A percentile compares a stretch with the other conserved stretches of the same genome.
Evolutionary conservation across 2,797 vertebrate species (phyloP).

Genomic region (Tamandua tetradactyla): DNA sequence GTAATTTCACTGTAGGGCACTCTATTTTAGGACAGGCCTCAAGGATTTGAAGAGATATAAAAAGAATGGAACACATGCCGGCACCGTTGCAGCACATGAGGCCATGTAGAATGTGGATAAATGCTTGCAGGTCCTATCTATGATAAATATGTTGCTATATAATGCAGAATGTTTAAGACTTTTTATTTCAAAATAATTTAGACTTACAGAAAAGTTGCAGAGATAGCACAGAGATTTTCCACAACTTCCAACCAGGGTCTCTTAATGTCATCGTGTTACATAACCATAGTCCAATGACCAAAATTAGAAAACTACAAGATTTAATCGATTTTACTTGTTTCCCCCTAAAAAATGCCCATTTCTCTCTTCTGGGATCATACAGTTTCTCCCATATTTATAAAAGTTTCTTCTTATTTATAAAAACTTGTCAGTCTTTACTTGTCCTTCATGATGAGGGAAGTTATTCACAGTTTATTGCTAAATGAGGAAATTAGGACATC

Average conservation of each 20-base stretch:
- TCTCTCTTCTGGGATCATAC: background rate
- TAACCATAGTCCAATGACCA: background rate
- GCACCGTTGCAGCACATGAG: background rate
- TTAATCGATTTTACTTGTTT: background rate
- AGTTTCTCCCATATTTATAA: no score
- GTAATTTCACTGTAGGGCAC: background rate
- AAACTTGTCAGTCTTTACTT: background rate
- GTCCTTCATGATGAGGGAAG: background rate
- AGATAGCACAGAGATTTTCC: background rate
- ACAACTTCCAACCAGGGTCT: background rate
- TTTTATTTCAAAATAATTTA: background rate
- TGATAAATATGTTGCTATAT: background rate
- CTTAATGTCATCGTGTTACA: background rate
- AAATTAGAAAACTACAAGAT: background rate
- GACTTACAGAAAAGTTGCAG: background rate
- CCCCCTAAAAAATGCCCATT: background rate
- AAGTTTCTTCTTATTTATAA: background rate
- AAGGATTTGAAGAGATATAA: background rate
- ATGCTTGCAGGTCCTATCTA: background rate
- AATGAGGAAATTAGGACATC: background rate
- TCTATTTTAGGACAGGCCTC: background rate
- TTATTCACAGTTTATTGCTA: background rate
- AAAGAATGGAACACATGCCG: background rate
- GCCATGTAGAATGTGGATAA: background rate
- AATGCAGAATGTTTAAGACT: background rate